Evolutionary conservation across 1,140 invertebrate genomes (phyloP).

Genomic region (Hirudo medicinalis): DNA sequence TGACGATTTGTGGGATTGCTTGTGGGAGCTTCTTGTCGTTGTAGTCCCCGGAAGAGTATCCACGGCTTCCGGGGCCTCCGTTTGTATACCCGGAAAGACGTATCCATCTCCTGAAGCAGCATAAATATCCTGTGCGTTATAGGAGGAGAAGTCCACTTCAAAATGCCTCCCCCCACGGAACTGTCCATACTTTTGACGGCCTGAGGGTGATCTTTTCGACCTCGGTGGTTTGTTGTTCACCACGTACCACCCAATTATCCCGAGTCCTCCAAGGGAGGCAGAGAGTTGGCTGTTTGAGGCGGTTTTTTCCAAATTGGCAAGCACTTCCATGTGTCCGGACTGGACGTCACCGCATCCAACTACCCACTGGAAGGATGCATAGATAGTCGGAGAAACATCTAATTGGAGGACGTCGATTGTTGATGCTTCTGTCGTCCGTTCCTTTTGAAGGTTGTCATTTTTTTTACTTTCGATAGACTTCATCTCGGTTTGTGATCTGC

Average conservation of each 20-base stretch:
- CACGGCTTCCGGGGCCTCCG: background rate
- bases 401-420: background rate
- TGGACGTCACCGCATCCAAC: background rate
- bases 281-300: background rate
- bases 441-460: background rate
- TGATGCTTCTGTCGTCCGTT: background rate
- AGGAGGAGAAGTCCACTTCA: too few relatives aligned
- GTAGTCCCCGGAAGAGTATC: background rate
- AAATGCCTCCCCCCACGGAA: too few relatives aligned
- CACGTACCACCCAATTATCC: background rate
- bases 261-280: background rate
- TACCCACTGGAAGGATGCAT: background rate
- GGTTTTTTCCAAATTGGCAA: background rate
- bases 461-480: background rate
- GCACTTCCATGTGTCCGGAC: background rate
- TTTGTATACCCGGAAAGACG: background rate
- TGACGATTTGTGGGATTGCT: background rate
- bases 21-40: background rate
- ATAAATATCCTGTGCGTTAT: background rate
- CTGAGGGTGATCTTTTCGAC: background rate
- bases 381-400: background rate
- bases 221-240: background rate
- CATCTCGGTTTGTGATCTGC: background rate
- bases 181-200: background rate
- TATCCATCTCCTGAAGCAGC: background rate